A percentile compares a stretch with the other conserved stretches of the same genome.
phyloP scores from a whole-genome alignment of 1,140 invertebrate genomes.

The Lutraria rhynchaena region DNA sequence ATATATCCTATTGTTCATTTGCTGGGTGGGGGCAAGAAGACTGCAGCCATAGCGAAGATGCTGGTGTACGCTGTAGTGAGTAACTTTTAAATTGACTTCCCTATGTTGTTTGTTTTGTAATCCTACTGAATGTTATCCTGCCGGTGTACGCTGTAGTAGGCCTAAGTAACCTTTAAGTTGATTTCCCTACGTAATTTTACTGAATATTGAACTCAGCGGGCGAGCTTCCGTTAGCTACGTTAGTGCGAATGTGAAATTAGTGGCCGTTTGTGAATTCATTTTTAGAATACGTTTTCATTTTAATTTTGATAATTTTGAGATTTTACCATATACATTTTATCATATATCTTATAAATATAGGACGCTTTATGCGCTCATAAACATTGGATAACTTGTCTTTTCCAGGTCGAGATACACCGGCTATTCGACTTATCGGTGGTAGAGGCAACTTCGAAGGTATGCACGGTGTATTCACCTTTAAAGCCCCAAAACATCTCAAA shows the following conservation, averaged over 20 bases:
- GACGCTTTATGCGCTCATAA: too few species aligned
- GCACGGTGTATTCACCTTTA: neutral
- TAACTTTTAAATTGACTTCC: too few species aligned
- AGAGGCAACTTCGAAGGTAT: constrained; percentile 38
- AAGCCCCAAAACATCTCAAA: neutral
- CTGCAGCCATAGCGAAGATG: constrained; percentile 37
- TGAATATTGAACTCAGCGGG: neutral
- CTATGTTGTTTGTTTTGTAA: neutral
- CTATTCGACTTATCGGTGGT: constrained; percentile 3
- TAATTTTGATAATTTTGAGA: too few species aligned
- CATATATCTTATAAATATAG: too few species aligned
- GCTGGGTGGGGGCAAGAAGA: constrained; percentile 16
- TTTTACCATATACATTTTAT: too few species aligned
- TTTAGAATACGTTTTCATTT: too few species aligned
- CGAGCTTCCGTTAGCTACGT: neutral
- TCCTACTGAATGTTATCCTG: neutral
- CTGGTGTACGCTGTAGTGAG: constrained; percentile 41
- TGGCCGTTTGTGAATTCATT: too few species aligned
- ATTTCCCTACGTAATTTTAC: neutral
- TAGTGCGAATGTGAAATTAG: too few species aligned
- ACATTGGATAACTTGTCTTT: too few species aligned
- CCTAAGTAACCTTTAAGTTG: neutral
- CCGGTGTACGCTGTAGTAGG: too few species aligned
- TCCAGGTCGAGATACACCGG: too few species aligned
- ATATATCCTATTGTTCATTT: constrained; percentile 2